phyloP scores from a whole-genome alignment of 2,113 vertebrate genomes.

The Polyodon spathula region DNA sequence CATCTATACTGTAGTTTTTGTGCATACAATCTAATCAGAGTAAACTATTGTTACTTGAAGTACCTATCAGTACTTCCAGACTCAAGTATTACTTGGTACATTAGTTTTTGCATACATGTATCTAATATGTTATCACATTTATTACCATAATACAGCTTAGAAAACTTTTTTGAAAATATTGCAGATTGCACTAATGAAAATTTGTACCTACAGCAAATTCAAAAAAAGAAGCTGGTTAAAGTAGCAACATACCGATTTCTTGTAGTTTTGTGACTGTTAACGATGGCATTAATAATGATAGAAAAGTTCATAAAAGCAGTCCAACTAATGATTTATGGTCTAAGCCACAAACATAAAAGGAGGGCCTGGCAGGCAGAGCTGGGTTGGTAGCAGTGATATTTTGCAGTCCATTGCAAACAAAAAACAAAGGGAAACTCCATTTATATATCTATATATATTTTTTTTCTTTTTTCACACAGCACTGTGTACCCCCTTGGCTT shows the following conservation, averaged over 20 bases:
- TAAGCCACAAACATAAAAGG: conserved; percentile 55
- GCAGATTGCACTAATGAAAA: conserved; percentile 26
- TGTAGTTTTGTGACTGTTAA: conserved; percentile 86
- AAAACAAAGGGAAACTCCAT: conserved; percentile 46
- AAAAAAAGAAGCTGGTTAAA: conserved; percentile 82
- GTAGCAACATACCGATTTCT: conserved; percentile 91
- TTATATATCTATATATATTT: conserved; percentile 45
- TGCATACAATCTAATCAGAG: too few relatives aligned
- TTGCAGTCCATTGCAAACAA: conserved; percentile 76
- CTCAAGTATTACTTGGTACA: too few relatives aligned
- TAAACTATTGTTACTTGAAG: too few relatives aligned
- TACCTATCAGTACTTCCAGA: too few relatives aligned
- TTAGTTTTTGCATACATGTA: too few relatives aligned
- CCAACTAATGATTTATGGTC: conserved; percentile 87
- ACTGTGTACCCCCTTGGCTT: conserved; percentile 69
- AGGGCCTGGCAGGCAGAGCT: too few relatives aligned
- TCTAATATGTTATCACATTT: too few relatives aligned
- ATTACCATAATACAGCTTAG: too few relatives aligned
- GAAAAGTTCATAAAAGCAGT: conserved; percentile 90
- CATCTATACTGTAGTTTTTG: too few relatives aligned
- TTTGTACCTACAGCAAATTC: conserved; percentile 62
- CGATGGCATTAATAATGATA: conserved; percentile 85
- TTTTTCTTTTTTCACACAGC: conserved; percentile 28
- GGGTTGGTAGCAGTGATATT: too few relatives aligned
- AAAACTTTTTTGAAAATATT: conserved; percentile 44